These are phyloP conservation scores for Muschampia plurimacula DNA, from an alignment of 2,888 invertebrate species.

Conservation along the genomic window DNA sequence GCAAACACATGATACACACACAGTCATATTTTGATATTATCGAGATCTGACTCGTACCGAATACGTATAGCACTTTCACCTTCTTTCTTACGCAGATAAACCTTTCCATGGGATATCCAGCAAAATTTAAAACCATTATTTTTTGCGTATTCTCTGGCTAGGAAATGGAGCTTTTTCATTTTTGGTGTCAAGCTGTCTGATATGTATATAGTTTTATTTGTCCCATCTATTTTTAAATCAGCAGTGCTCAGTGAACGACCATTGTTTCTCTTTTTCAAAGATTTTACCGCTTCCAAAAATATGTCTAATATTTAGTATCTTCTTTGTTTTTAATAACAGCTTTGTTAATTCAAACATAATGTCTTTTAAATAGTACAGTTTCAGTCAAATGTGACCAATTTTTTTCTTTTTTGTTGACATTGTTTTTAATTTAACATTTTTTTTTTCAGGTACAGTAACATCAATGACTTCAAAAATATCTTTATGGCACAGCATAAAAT, in stretches of 20 bases:
- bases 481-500: conserved; percentile 31
- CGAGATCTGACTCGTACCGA: neutral
- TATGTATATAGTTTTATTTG: neutral
- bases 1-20: neutral
- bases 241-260: too few species aligned
- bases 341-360: too few species aligned
- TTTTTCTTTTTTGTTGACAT: too few species aligned
- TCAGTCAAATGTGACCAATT: too few species aligned
- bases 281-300: too few species aligned
- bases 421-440: conserved; percentile 18
- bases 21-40: neutral
- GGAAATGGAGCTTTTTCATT: neutral
- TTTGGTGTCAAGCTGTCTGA: neutral
- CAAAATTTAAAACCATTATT: neutral
- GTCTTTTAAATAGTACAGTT: neutral
- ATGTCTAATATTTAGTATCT: too few species aligned
- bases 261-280: too few species aligned
- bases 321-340: too few species aligned
- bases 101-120: neutral
- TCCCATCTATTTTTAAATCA: too few species aligned
- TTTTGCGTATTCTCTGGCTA: neutral
- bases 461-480: conserved; percentile 25
- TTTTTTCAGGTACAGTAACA: conserved; percentile 42
- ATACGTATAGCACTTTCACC: neutral
- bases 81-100: neutral